Percentiles rank a stretch among this genome's conserved stretches.
Evolutionary conservation across 1,140 invertebrate species (phyloP).

Genomic region (Microplitis mediator): DNA sequence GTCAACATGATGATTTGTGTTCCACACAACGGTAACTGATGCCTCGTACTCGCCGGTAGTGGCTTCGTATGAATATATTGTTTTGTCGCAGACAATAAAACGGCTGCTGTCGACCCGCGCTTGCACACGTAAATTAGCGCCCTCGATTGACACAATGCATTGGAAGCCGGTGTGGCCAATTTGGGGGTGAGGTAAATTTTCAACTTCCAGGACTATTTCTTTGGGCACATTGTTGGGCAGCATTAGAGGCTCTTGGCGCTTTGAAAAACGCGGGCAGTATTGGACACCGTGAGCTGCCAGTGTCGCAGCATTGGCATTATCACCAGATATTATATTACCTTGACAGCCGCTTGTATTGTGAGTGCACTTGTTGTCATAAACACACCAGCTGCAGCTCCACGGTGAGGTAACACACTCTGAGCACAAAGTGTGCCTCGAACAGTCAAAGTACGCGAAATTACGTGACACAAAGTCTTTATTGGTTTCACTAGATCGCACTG

Average conservation of each 20-base stretch:
- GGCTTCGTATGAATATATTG: constrained; percentile 88
- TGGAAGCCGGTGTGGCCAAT: constrained; percentile 86
- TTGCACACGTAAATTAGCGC: constrained; percentile 85
- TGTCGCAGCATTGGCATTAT: constrained; percentile 76
- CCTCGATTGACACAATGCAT: constrained; percentile 90
- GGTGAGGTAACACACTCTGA: constrained; percentile 83
- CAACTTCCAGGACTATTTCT: constrained; percentile 86
- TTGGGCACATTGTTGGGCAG: constrained; percentile 87
- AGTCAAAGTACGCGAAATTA: constrained; percentile 94
- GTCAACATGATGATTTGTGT: constrained; percentile 89
- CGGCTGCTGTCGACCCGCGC: constrained; percentile 83
- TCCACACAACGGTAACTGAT: constrained; percentile 89
- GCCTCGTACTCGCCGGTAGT: constrained; percentile 85
- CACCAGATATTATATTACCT: constrained; percentile 77
- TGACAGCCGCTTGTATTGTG: constrained; percentile 84
- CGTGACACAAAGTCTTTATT: constrained; percentile 94
- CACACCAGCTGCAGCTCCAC: constrained; percentile 96
- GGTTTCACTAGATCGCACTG: constrained; percentile 90
- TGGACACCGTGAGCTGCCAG: constrained; percentile 75
- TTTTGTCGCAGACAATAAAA: constrained; percentile 88
- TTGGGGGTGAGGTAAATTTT: constrained; percentile 87
- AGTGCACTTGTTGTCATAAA: constrained; percentile 93
- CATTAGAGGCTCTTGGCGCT: constrained; percentile 70
- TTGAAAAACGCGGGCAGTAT: constrained; percentile 82
- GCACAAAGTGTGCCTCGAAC: constrained; percentile 85